Evolutionary conservation across 2,797 vertebrate species (phyloP), one percentile per base, ranked within the genome.

Genomic region (Diplodus sargus): DNA sequence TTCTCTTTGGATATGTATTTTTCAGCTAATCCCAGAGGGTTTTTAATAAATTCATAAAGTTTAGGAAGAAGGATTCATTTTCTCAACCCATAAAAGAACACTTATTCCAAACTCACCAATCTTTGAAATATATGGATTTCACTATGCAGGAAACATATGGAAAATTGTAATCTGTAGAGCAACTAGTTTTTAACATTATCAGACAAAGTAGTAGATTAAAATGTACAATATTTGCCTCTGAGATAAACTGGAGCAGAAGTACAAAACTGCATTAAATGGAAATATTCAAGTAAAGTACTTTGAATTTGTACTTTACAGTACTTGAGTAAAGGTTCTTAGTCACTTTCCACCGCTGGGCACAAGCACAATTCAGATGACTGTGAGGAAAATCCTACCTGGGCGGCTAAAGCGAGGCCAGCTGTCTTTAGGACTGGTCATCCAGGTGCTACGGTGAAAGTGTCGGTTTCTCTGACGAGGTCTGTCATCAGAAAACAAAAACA

Each of bases 331-430:
- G 1, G 4, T 25, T 13, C 7, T 25, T 17, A 56, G 1, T 18
- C 8, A 28, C 54, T 28, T 57, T 30, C 7, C 54, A 39, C 18
- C 16, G 39, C 28, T 34, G 30, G 18, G 9, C 3, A 58, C 6
- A 39, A 17, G 2, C 20, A 39, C 34, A 39, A 52, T 34, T 58
- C 13, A 59, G 42, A 25, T 22, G 23, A 54, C 9, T 3, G 11
- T 5, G 9, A 70, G 17, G n/a, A 39, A 52, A 84, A 25, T 15
- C 25, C 3, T 87, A 98, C 98, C 98, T 94, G 97, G 96, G 66
- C 96, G 97, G 90, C 95, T 97, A 81, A 96, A 99, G 67, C 97
- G 97, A 48, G 98, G 97, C 98, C 98, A 99, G 4, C 96, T 96
- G 76, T 96, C 96, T 92, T 98, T 99, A 4, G 95, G 96, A 54